These are phyloP conservation scores for Eclectus roratus DNA, from an alignment of 2,113 vertebrate genomes.

Conservation along the genomic window DNA sequence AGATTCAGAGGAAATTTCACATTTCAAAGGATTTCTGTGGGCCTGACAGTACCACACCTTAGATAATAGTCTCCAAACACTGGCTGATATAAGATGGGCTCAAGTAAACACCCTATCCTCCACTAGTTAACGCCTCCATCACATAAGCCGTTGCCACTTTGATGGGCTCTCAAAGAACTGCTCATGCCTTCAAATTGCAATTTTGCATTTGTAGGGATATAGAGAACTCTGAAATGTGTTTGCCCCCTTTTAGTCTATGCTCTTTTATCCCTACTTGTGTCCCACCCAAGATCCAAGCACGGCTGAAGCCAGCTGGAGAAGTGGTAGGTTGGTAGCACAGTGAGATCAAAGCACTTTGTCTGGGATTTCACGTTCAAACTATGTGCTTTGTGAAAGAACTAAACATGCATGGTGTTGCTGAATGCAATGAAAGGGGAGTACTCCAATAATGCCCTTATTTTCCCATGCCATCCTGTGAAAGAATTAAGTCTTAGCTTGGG, in stretches of 20 bases:
- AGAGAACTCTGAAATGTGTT: neutral
- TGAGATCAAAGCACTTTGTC: neutral
- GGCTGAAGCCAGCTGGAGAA: neutral
- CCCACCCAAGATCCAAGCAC: neutral
- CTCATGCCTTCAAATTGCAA: neutral
- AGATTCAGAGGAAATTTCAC: neutral
- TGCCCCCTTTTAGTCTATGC: neutral
- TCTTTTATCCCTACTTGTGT: neutral
- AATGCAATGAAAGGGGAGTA: neutral
- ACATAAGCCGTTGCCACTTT: neutral
- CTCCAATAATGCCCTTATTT: neutral
- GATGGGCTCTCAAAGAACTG: neutral
- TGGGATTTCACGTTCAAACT: neutral
- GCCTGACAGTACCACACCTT: neutral
- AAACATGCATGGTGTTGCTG: too few species aligned
- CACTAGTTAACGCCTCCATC: neutral
- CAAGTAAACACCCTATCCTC: neutral
- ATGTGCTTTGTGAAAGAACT: neutral
- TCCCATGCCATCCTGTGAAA: neutral
- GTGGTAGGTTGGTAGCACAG: neutral
- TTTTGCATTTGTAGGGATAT: rapidly evolving
- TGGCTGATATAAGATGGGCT: neutral
- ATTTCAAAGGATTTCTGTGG: neutral
- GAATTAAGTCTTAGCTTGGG: neutral
- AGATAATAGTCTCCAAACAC: neutral